These are phyloP conservation scores for Calliopsis andreniformis DNA, from an alignment of 1,140 invertebrate species.

Conservation along the genomic window DNA sequence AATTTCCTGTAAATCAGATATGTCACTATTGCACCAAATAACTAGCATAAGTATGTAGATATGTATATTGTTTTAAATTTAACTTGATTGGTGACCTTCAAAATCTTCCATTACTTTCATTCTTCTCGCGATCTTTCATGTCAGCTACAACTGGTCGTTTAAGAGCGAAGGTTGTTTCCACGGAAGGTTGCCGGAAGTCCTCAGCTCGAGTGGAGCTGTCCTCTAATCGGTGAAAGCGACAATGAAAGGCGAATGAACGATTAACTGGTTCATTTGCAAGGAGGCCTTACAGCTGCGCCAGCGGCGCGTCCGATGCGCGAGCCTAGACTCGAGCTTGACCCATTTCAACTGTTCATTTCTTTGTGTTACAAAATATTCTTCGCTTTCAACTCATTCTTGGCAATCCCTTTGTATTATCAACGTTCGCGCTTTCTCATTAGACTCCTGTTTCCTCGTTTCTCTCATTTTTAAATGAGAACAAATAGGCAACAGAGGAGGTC, in stretches of 20 bases:
- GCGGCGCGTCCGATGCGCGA: conserved; percentile 4
- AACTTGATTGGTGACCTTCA: too few relatives aligned
- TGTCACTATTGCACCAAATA: too few relatives aligned
- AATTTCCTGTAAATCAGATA: too few relatives aligned
- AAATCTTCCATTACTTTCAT: background rate
- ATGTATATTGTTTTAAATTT: too few relatives aligned
- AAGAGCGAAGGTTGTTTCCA: background rate
- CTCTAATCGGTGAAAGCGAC: conserved; percentile 46
- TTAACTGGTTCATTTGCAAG: conserved; percentile 39
- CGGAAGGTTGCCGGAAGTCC: conserved; percentile 24
- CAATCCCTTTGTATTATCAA: background rate
- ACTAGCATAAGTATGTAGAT: too few relatives aligned
- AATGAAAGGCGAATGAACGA: conserved; percentile 48
- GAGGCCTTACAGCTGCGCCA: conserved; percentile 29
- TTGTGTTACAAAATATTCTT: background rate
- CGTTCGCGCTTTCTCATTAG: background rate
- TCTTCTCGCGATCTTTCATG: background rate
- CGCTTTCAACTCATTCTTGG: background rate
- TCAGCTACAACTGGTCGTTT: background rate
- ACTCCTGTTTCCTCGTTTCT: too few relatives aligned
- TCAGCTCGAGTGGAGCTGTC: background rate
- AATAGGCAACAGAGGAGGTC: too few relatives aligned
- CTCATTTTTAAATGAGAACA: too few relatives aligned
- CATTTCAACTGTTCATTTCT: conserved; percentile 2
- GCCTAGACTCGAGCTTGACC: conserved; percentile 15